Conservation (phyloP, 1,140 invertebrate genomes). For the Teleopsis dalmanni region DNA sequence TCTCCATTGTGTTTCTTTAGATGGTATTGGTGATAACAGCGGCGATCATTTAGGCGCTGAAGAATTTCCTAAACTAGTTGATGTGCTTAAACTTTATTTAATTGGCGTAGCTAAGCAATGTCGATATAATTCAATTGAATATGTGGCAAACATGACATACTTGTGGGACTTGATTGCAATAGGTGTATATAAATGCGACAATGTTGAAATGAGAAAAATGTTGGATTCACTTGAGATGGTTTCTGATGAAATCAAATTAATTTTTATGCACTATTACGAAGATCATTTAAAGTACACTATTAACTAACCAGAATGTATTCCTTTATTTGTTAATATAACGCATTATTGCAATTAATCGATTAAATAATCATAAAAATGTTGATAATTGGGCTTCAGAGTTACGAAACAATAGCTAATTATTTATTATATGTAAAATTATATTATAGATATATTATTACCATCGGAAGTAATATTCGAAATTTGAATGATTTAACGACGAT, state of each 20-base stretch:
- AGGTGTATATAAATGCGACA: constrained; percentile 15
- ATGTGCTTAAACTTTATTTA: constrained; percentile 18
- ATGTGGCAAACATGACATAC: constrained; percentile 19
- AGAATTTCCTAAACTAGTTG: constrained; percentile 18
- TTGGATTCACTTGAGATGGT: constrained; percentile 16
- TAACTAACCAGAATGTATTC: too few species aligned
- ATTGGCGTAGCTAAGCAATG: constrained; percentile 12
- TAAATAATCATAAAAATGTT: too few species aligned
- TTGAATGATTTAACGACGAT: too few species aligned
- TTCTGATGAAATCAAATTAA: constrained; percentile 13
- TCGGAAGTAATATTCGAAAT: too few species aligned
- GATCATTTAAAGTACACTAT: constrained; percentile 24
- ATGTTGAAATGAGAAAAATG: constrained; percentile 6
- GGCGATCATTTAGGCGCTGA: constrained; percentile 4
- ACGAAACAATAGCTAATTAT: too few species aligned
- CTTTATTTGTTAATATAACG: too few species aligned
- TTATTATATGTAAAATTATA: too few species aligned
- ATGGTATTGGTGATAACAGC: too few species aligned
- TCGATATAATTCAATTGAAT: constrained; percentile 18
- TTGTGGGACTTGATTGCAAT: constrained; percentile 27
- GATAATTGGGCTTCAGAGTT: too few species aligned
- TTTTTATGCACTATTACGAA: constrained; percentile 37
- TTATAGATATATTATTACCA: too few species aligned
- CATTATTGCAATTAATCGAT: too few species aligned
- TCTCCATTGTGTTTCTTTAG: constrained; percentile 9